phyloP scores from a whole-genome alignment of 2,888 invertebrate species.

The Caenorhabditis macrosperma region DNA sequence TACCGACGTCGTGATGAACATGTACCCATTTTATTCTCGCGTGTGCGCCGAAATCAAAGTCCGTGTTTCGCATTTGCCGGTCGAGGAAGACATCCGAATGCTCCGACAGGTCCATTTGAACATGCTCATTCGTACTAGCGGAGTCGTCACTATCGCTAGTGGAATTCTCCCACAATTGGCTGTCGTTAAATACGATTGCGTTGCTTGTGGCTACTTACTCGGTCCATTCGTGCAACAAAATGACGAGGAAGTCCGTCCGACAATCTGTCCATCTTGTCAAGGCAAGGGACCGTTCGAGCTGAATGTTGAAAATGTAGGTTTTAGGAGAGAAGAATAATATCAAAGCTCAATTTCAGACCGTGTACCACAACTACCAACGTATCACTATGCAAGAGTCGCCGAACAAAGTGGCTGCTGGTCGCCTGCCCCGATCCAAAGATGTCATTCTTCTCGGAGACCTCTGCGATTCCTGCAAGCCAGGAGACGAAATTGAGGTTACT shows the following conservation, averaged over 20 bases:
- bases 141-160: conserved; percentile 96
- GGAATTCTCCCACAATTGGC: conserved; percentile 94
- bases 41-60: conserved; percentile 89
- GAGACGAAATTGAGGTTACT: conserved; percentile 90
- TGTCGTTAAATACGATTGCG: conserved; percentile 96
- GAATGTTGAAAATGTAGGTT: conserved; percentile 92
- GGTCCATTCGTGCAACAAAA: conserved; percentile 92
- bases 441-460: conserved; percentile 94
- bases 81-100: conserved; percentile 95
- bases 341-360: conserved; percentile 85
- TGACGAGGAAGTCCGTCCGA: conserved; percentile 92
- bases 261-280: conserved; percentile 98
- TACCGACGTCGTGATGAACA: conserved; percentile 89
- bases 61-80: conserved; percentile 92
- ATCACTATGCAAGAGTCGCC: conserved; percentile 98
- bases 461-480: conserved; percentile 97
- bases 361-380: conserved; percentile 98
- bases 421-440: conserved; percentile 97
- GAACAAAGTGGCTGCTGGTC: conserved; percentile 95
- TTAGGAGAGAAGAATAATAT: conserved; percentile 6
- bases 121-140: conserved; percentile 92
- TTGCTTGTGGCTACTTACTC: conserved; percentile 93
- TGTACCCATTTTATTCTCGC: conserved; percentile 94
- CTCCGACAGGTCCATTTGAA: conserved; percentile 89
- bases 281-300: conserved; percentile 95